Evolutionary conservation across 1,140 invertebrate genomes (phyloP), one percentile per base, ranked within the genome.

Genomic region (Drosophila pruinosa): DNA sequence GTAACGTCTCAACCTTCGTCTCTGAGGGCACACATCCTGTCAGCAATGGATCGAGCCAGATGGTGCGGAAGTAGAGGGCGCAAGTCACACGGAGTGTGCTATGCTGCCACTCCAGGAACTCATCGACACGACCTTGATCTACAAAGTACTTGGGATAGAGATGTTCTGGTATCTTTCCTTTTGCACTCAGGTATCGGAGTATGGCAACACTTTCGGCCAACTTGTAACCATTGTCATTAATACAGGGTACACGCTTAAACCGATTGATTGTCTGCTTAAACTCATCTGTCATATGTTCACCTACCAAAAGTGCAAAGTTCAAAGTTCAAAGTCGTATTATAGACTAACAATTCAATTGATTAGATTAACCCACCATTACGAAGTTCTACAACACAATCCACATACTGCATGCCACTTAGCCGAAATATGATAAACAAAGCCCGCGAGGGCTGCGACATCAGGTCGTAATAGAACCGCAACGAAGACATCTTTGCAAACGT

Each of bases 91-190:
- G 92, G 0, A 95, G 92, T 53, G 96, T 95, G 3, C 94, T 82
- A 83, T 98, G 97, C 65, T 98, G 97, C 96, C 97, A 98, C 91
- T 96, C 95, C 36, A 97, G 92, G 82, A 95, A 98, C 91, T 98
- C 96, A 78, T 98, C 96, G 1, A 97, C 94, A 63, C 92, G 92
- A 0, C 96, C 96, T 90, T 94, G 94, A n/a, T 91, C 74, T 68
- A 95, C 92, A 15, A 92, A 93, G 50, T 96, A 94, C 70, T 92
- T 93, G 3, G 96, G 96, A 90, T 96, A 98, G 93, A 95, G 95
- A 38, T 94, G 92, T 75, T 95, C 93, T 1, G 92, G 81, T 2
- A 96, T 89, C 39, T 85, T 80, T 19, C 90, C 90, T 53, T 90
- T 91, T 59, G 89, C 78, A 36, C 78, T 85, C 12, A 91, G 50